These are phyloP conservation scores for Toxonevra muliebris DNA, from an alignment of 2,888 invertebrate species.

Conservation along the genomic window DNA sequence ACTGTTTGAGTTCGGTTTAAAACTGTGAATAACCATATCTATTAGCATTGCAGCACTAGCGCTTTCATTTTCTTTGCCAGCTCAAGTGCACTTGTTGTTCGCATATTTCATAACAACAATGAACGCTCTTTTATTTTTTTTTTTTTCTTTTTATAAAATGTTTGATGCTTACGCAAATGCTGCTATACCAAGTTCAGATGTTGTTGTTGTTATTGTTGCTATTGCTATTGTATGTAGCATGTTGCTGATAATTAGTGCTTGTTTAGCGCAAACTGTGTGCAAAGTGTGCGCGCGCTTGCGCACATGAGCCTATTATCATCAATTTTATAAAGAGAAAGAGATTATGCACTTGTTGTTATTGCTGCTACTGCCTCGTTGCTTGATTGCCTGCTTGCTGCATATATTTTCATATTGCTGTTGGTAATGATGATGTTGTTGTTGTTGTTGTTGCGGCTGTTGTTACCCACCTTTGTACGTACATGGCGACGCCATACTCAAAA, in stretches of 20 bases:
- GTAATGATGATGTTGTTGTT: background rate
- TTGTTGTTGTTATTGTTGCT: constrained; percentile 3
- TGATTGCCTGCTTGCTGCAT: no score
- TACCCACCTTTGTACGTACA: background rate
- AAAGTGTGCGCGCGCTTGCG: constrained; percentile 18
- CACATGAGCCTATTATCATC: background rate
- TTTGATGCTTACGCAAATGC: background rate
- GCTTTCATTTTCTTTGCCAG: background rate
- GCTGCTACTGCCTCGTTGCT: no score
- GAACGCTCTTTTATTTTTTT: no score
- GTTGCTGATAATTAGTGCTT: constrained; percentile 50
- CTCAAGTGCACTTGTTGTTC: constrained; percentile 6
- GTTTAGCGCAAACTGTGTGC: constrained; percentile 40
- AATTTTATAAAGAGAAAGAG: no score
- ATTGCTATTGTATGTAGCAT: constrained; percentile 35
- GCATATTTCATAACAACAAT: constrained; percentile 4
- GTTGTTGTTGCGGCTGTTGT: constrained; percentile 4
- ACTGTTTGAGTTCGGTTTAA: no score
- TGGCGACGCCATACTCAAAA: no score
- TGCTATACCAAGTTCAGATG: no score
- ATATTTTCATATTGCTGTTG: background rate
- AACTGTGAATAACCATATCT: no score
- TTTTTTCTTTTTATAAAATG: no score
- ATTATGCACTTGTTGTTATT: no score
- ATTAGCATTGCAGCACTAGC: no score